Evolutionary conservation across 2,888 invertebrate genomes (phyloP), one percentile per base, ranked within the genome.

Genomic region (Aromia moschata): DNA sequence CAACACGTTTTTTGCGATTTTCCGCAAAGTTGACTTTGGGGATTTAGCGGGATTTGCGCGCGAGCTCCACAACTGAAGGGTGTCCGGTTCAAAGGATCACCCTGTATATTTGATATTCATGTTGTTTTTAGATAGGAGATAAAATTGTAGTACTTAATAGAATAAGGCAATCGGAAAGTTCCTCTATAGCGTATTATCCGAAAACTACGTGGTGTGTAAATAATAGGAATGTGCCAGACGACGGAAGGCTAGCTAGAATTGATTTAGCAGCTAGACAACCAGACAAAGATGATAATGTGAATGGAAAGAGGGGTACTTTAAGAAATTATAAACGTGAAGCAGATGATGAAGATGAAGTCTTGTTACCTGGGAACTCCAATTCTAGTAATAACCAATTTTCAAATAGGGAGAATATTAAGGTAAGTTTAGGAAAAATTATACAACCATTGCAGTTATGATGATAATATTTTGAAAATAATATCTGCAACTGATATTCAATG

Each of bases 71-170:
- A n/a, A n/a, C n/a, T n/a, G n/a, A n/a, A n/a, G n/a, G n/a, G n/a
- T n/a, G n/a, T n/a, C n/a, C n/a, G n/a, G n/a, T n/a, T n/a, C n/a
- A n/a, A n/a, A n/a, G n/a, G n/a, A n/a, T n/a, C n/a, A n/a, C n/a
- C n/a, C n/a, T n/a, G n/a, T n/a, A n/a, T n/a, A n/a, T n/a, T n/a
- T n/a, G n/a, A n/a, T n/a, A n/a, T n/a, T n/a, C n/a, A n/a, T n/a
- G n/a, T n/a, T 68, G 18, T 17, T 77, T 71, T 44, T 53, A 87
- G 83, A 84, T 90, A 69, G 91, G 89, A 56, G 87, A 92, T 71
- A 89, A 90, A 79, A 84, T 93, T 65, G 88, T 93, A 30, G 89
- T 92, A 66, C 83, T 93, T 67, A 89, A 89, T 70, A 83, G 86
- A 72, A 84, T 86, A 73, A 83, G 85, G 63, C 83, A 84, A 70